phyloP scores from a whole-genome alignment of 2,888 invertebrate species.

The Beris morrisii region DNA sequence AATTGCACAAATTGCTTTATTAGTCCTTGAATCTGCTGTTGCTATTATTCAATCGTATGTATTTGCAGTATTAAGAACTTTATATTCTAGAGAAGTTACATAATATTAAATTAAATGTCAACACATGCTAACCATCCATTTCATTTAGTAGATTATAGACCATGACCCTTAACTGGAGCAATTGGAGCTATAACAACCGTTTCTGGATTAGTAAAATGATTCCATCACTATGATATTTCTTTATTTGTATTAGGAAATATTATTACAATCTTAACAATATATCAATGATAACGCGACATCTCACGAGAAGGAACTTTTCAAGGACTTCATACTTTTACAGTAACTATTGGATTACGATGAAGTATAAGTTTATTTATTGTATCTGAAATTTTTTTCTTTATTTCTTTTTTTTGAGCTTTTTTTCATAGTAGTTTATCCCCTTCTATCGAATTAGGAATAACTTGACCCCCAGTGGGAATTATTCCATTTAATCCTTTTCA shows the following conservation, averaged over 20 bases:
- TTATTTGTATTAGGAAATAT: too few relatives aligned
- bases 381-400: slow-evolving; percentile 67
- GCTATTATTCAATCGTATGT: slow-evolving; percentile 65
- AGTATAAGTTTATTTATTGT: slow-evolving; percentile 75
- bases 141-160: slow-evolving; percentile 61
- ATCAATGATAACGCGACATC: slow-evolving; percentile 72
- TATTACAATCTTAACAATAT: slow-evolving; percentile 58
- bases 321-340: slow-evolving; percentile 65
- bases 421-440: slow-evolving; percentile 57
- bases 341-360: slow-evolving; percentile 64
- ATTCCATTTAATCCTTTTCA: slow-evolving; percentile 67
- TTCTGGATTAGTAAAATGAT: too few relatives aligned
- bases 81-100: slow-evolving; percentile 72
- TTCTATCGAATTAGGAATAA: slow-evolving; percentile 61
- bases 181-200: slow-evolving; percentile 62
- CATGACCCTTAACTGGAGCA: slow-evolving; percentile 56
- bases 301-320: slow-evolving; percentile 68
- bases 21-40: slow-evolving; percentile 60
- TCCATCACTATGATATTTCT: too few relatives aligned
- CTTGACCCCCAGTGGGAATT: slow-evolving; percentile 69
- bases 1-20: slow-evolving; percentile 54
- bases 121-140: slow-evolving; percentile 64
- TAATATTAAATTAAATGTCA: too few relatives aligned
- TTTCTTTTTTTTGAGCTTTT: slow-evolving; percentile 62
- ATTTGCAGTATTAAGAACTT: slow-evolving; percentile 64